Evolutionary conservation across 2,797 vertebrate species (phyloP).

Genomic region (Hemitrygon akajei): DNA sequence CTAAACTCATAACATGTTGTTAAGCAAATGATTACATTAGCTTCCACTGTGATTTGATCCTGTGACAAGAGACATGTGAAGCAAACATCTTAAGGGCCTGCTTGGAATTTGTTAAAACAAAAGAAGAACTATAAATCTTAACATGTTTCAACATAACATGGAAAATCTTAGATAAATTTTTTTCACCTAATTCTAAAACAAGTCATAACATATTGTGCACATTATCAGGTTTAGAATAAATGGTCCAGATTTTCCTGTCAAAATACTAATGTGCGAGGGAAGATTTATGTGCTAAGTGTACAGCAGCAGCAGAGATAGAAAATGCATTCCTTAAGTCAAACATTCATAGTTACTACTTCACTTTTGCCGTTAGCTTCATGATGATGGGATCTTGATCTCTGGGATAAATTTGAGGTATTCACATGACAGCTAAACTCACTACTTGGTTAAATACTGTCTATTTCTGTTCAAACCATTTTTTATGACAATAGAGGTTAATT

Average conservation of each 20-base stretch:
- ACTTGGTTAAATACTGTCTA: neutral
- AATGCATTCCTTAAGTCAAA: neutral
- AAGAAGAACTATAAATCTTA: neutral
- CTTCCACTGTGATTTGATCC: neutral
- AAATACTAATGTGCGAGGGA: neutral
- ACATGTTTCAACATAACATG: neutral
- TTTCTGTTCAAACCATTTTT: neutral
- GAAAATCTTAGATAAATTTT: neutral
- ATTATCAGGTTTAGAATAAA: neutral
- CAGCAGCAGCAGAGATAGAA: neutral
- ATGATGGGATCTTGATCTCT: neutral
- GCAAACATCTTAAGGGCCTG: neutral
- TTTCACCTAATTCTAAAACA: neutral
- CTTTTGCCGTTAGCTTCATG: neutral
- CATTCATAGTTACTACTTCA: neutral
- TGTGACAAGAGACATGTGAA: neutral
- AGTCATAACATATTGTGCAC: neutral
- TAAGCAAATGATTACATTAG: conserved; percentile 1
- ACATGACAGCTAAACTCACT: neutral
- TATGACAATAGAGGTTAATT: neutral
- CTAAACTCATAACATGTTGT: neutral
- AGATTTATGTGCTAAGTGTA: neutral
- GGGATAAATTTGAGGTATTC: neutral
- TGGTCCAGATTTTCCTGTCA: neutral
- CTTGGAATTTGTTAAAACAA: neutral